A percentile compares a stretch with the other conserved stretches of the same genome.
Evolutionary conservation across 2,797 vertebrate species (phyloP).

Genomic region (Setipinna tenuifilis): DNA sequence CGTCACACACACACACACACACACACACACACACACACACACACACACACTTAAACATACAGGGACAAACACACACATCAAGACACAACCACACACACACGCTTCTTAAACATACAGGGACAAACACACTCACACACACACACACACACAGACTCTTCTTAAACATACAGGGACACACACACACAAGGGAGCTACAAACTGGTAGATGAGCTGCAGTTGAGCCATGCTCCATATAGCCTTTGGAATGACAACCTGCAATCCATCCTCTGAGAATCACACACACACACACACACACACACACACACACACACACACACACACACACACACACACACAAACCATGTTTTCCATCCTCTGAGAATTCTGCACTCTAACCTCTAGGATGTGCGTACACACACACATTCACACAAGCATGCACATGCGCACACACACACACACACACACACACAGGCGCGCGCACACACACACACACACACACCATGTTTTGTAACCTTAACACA

Average conservation of each 20-base stretch:
- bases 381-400: too few species aligned
- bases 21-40: background rate
- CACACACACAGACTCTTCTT: too few species aligned
- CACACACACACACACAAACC: background rate
- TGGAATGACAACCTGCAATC: background rate
- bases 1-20: background rate
- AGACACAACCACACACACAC: too few species aligned
- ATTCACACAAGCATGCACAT: background rate
- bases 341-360: background rate
- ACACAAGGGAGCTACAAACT: background rate
- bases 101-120: too few species aligned
- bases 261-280: background rate
- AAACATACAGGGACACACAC: background rate
- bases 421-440: background rate
- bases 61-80: too few species aligned
- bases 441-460: background rate
- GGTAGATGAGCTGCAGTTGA: background rate
- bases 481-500: too few species aligned
- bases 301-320: conserved; percentile 1
- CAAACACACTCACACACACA: too few species aligned
- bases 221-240: background rate
- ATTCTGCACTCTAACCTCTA: too few species aligned
- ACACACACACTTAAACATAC: background rate
- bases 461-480: too few species aligned
- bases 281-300: background rate